phyloP scores from a whole-genome alignment of 1,140 invertebrate genomes.

The Drosophila kohkoa region DNA sequence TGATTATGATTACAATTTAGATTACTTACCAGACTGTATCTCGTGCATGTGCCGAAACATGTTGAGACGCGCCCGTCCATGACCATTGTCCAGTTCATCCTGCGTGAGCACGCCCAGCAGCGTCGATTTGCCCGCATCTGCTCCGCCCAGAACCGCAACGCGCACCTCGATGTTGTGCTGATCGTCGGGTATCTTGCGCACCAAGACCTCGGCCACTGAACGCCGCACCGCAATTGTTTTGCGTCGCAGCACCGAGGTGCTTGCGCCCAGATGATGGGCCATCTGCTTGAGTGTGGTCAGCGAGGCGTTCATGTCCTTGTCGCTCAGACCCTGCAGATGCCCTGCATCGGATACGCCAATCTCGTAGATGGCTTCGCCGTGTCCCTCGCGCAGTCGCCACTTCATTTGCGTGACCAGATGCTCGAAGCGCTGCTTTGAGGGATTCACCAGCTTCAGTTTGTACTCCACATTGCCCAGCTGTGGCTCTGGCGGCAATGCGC shows the following conservation, averaged over 20 bases:
- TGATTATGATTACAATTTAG: no score
- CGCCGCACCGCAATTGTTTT: constrained; percentile 85
- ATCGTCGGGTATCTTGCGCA: constrained; percentile 96
- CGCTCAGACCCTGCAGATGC: constrained; percentile 91
- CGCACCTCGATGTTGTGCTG: constrained; percentile 95
- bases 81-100: constrained; percentile 97
- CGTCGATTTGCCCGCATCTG: constrained; percentile 97
- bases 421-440: constrained; percentile 93
- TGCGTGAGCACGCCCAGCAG: constrained; percentile 97
- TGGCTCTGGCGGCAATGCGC: constrained; percentile 93
- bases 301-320: constrained; percentile 92
- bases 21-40: constrained; percentile 89
- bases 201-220: constrained; percentile 93
- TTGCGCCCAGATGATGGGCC: constrained; percentile 93
- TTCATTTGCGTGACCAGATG: constrained; percentile 96
- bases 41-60: constrained; percentile 98
- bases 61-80: constrained; percentile 96
- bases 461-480: constrained; percentile 97
- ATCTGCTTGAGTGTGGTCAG: constrained; percentile 93
- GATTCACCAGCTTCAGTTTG: constrained; percentile 94
- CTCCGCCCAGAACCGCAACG: constrained; percentile 96
- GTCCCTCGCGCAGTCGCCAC: constrained; percentile 94
- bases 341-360: constrained; percentile 98
- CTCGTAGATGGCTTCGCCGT: constrained; percentile 98
- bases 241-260: constrained; percentile 88